phyloP scores from a whole-genome alignment of 2,888 invertebrate genomes.

The Boloria selene region DNA sequence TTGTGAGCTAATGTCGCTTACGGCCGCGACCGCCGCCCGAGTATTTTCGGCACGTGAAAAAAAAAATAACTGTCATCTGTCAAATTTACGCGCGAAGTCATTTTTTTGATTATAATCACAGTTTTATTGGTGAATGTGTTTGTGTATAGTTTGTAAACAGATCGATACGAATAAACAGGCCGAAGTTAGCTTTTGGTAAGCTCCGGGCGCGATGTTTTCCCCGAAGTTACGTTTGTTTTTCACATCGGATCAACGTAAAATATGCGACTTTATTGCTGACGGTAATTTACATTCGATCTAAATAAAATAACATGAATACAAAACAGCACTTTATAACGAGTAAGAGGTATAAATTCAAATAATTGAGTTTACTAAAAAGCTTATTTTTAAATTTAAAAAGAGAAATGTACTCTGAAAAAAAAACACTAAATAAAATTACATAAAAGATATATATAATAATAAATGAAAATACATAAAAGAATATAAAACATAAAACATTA shows the following conservation, averaged over 20 bases:
- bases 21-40: slow-evolving; percentile 77
- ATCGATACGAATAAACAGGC: slow-evolving; percentile 61
- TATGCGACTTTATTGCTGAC: slow-evolving; percentile 30
- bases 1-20: slow-evolving; percentile 81
- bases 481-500: background rate
- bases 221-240: slow-evolving; percentile 34
- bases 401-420: background rate
- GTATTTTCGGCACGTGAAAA: slow-evolving; percentile 78
- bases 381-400: background rate
- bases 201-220: slow-evolving; percentile 35
- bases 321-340: background rate
- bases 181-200: slow-evolving; percentile 19
- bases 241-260: slow-evolving; percentile 39
- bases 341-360: no score
- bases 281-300: slow-evolving; percentile 20
- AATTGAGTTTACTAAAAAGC: background rate
- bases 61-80: slow-evolving; percentile 33
- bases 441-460: background rate
- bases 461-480: background rate
- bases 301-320: slow-evolving; percentile 6
- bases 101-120: slow-evolving; percentile 30
- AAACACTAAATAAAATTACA: background rate
- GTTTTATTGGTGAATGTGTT: slow-evolving; percentile 20
- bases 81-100: slow-evolving; percentile 21
- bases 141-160: slow-evolving; percentile 72